Base-by-base conservation (phyloP, 1,140 invertebrate genomes). In the Caenorhabditis inopinata region DNA sequence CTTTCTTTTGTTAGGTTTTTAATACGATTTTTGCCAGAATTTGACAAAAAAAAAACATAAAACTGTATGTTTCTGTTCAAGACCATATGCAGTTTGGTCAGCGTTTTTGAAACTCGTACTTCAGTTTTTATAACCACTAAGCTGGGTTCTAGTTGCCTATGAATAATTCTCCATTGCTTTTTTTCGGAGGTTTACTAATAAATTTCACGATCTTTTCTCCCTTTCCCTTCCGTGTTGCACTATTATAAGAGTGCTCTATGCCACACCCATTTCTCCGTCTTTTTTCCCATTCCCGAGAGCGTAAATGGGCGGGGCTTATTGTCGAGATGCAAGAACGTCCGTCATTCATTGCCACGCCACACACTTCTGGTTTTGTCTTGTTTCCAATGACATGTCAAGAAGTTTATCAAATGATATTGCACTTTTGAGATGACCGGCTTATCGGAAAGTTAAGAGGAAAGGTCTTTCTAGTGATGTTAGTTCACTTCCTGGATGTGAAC, bases 231-330 rank as follows among this genome's bases (percentile, higher is more conserved):
- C 38, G 29, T 21, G 35, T 68, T 68, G 58, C 58, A 68, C 58
- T 68, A 21, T 68, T 68, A 29, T 9, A 11, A 53, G 58, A 16
- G n/a, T 68, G 9, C 29, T 32, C 25, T 16, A 35, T 32, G 29
- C 25, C 25, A 29, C 58, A 9, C 25, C 58, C 58, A 42, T n/a
- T 38, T 68, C 58, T 68, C 32, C 58, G 38, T 68, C 53, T 58
- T 58, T 58, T 58, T 51, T 51, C 14, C 49, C 49, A 25, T 58
- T 51, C 21, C 58, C 58, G 58, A 68, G 58, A 68, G 58, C 58
- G 32, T 68, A 68, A 68, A 42, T 38, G 58, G 58, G 58, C 58
- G 58, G 58, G 38, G 58, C n/a, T 32, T 62, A 2, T 29, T 62
- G 29, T 38, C 32, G 58, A 68, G 32, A 68, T 68, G 58, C 58